Evolutionary conservation across 2,888 invertebrate species (phyloP).

Genomic region (Phasia obesa): DNA sequence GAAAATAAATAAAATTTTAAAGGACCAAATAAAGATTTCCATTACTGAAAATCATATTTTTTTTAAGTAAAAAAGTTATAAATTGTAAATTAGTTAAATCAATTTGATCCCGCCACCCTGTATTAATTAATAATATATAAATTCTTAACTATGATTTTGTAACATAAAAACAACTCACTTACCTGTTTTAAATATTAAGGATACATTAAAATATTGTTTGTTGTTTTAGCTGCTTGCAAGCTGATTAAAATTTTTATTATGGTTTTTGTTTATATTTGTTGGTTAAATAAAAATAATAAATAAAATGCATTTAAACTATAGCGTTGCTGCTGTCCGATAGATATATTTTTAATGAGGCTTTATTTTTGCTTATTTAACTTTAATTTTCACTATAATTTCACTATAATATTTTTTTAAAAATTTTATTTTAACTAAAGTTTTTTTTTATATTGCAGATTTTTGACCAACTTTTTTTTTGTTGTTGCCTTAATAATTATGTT

Average conservation of each 20-base stretch:
- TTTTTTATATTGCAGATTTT: background rate
- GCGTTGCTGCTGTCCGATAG: background rate
- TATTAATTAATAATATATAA: too few species aligned
- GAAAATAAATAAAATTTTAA: too few species aligned
- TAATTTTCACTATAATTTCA: background rate
- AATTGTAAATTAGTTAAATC: too few species aligned
- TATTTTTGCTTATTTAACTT: slow-evolving; percentile 1
- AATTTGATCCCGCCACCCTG: too few species aligned
- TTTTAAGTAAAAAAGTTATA: too few species aligned
- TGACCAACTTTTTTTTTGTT: background rate
- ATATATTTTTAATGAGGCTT: background rate
- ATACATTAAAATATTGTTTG: slow-evolving; percentile 69
- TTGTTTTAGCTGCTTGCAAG: slow-evolving; percentile 59
- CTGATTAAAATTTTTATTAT: slow-evolving; percentile 44
- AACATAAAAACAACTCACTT: slow-evolving; percentile 16
- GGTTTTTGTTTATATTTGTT: slow-evolving; percentile 45
- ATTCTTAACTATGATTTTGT: too few species aligned
- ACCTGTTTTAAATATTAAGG: slow-evolving; percentile 71
- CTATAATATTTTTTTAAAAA: background rate
- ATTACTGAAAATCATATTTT: too few species aligned
- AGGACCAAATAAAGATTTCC: too few species aligned
- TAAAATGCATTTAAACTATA: slow-evolving; percentile 42
- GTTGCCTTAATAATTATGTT: slow-evolving; percentile 2
- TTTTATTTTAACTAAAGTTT: slow-evolving; percentile 1
- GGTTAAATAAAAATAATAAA: slow-evolving; percentile 45